Conservation (phyloP, 2,888 invertebrate species). For the Melinaea marsaeus region DNA sequence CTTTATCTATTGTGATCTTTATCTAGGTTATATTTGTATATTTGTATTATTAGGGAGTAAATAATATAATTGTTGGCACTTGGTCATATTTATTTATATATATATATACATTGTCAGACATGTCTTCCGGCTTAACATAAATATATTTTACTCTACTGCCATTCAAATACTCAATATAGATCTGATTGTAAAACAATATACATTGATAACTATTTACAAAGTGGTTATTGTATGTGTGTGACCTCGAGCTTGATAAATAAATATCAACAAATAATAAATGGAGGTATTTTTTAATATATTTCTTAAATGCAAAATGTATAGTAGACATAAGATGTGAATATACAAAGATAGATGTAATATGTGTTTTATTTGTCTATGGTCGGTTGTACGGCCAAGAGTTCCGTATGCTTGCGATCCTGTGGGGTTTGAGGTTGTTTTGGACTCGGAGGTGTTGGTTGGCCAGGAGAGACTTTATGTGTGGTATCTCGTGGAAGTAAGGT, state of each 20-base stretch:
- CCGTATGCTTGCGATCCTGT: conserved; percentile 80
- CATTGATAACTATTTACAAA: too few species aligned
- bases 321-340: conserved; percentile 25
- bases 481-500: conserved; percentile 80
- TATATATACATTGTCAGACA: neutral
- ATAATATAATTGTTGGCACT: conserved; percentile 2
- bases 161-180: too few species aligned
- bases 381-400: conserved; percentile 78
- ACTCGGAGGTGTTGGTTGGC: conserved; percentile 79
- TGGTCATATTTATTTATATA: conserved; percentile 1
- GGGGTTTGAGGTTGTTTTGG: conserved; percentile 78
- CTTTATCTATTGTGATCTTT: conserved; percentile 1
- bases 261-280: neutral
- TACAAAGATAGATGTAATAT: conserved; percentile 24
- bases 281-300: conserved; percentile 6
- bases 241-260: neutral
- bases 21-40: neutral
- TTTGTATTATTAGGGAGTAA: neutral
- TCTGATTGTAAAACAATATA: too few species aligned
- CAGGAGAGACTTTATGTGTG: conserved; percentile 79
- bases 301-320: conserved; percentile 8
- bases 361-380: conserved; percentile 50
- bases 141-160: neutral
- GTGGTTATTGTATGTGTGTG: neutral
- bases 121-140: neutral